Base-by-base conservation (phyloP, 2,113 vertebrate genomes). In the Isichthys henryi region DNA sequence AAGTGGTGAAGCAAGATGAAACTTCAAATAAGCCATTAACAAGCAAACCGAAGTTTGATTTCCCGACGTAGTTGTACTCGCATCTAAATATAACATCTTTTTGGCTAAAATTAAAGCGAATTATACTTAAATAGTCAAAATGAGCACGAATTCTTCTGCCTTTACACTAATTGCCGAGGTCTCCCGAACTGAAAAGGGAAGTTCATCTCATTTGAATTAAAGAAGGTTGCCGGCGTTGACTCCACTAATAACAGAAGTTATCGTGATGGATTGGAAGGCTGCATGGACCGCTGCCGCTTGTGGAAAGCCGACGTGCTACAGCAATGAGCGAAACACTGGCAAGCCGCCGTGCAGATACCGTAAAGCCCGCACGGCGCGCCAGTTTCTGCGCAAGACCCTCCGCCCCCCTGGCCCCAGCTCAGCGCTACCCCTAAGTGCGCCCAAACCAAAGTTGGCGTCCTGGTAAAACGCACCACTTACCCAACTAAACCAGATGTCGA, bases 401-500 rank as follows among this genome's bases (percentile, higher is more conserved):
- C 52, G 4, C 1, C 19, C 53, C 3, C 5, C 58, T 39, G 39
- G 2, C 1, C 39, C 39, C 39, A 39, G 39, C 58, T 1, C 56
- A 62, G 5, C 7, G 53, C 53, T 58, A 62, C 56, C 23, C 56
- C 2, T n/a, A 62, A n/a, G 23, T 66, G 27, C 15, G 2, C 85
- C 23, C 27, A 56, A 7, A 8, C 10, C 39, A 48, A 48, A 86
- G 48, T 50, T 17, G 13, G 85, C 13, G 11, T 35, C 23, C 11
- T 0, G 19, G 15, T 11, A 13, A 52, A 35, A 45, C 21, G 21
- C 46, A 7, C 11, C 13, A 95, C 97, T 98, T 93, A 99, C 98
- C 93, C 98, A 95, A 93, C 97, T 97, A 90, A 97, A 98, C 98
- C 98, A 99, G 93, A 99, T 92, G 96, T 97, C 97, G 91, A 99